phyloP scores from a whole-genome alignment of 2,888 invertebrate species.

The Lomographa bimaculata region DNA sequence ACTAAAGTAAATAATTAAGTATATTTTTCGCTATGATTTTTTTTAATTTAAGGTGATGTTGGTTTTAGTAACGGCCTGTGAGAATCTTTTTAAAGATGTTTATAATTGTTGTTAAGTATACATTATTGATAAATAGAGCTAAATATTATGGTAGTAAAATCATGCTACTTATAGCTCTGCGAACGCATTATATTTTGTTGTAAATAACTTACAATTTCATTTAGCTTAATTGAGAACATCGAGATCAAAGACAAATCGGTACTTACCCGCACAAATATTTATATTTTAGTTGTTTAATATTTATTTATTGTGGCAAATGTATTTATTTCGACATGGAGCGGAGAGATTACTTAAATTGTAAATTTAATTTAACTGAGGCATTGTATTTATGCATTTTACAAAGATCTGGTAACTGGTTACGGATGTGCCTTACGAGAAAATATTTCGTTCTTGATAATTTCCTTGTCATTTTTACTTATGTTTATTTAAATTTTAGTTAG shows the following conservation, averaged over 20 bases:
- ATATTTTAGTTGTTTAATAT: constrained; percentile 52
- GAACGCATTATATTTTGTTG: constrained; percentile 14
- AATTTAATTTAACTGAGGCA: constrained; percentile 38
- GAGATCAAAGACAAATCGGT: constrained; percentile 52
- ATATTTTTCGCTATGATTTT: no score
- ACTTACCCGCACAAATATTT: constrained; percentile 76
- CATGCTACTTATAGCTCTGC: constrained; percentile 13
- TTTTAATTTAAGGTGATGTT: no score
- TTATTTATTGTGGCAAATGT: constrained; percentile 65
- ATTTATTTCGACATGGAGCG: constrained; percentile 60
- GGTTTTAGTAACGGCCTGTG: no score
- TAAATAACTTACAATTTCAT: constrained; percentile 14
- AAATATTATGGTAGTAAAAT: no score
- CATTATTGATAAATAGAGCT: no score
- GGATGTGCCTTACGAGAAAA: constrained; percentile 30
- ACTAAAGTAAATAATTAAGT: no score
- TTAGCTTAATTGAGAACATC: constrained; percentile 23
- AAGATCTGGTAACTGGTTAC: constrained; percentile 49
- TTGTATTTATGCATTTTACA: constrained; percentile 31
- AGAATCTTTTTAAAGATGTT: no score
- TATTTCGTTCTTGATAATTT: constrained; percentile 1
- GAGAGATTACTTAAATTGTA: constrained; percentile 74
- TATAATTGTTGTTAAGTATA: no score
- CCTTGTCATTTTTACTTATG: constrained; percentile 6
- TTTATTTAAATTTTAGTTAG: constrained; percentile 29